Percentiles rank a stretch among this genome's conserved stretches.
Conservation (phyloP, 2,113 vertebrate species). For the Colaptes auratus region DNA sequence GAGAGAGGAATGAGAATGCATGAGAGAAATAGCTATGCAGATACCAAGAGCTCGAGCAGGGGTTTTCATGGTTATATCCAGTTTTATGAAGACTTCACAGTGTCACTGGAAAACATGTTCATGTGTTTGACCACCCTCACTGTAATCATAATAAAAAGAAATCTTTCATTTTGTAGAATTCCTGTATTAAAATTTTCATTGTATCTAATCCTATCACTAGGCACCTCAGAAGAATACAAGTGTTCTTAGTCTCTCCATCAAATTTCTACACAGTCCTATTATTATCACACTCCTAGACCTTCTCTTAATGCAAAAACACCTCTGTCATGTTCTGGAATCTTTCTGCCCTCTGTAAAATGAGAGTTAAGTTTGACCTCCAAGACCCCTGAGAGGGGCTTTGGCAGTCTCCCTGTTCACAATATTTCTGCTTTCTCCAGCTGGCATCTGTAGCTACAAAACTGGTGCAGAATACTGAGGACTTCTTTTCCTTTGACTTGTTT, state of each 20-base stretch:
- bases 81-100: not conserved
- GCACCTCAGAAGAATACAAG: not conserved
- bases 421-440: not conserved
- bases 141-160: not conserved
- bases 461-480: not conserved
- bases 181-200: not conserved
- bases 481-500: not conserved
- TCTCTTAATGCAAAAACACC: not conserved
- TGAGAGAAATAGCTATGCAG: not conserved
- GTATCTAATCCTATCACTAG: not conserved
- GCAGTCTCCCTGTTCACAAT: not conserved
- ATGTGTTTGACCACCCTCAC: not conserved
- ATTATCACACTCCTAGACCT: accelerated
- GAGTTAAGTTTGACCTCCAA: not conserved
- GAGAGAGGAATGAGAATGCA: not conserved
- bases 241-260: not conserved
- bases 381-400: not conserved
- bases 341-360: not conserved
- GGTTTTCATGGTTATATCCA: not conserved
- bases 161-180: not conserved
- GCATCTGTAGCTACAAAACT: not conserved
- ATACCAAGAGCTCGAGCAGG: not conserved
- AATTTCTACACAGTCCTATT: not conserved
- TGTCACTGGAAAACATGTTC: not conserved
- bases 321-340: not conserved